These are phyloP conservation scores for Mirounga angustirostris DNA, from an alignment of 2,113 vertebrate species.

Conservation along the genomic window DNA sequence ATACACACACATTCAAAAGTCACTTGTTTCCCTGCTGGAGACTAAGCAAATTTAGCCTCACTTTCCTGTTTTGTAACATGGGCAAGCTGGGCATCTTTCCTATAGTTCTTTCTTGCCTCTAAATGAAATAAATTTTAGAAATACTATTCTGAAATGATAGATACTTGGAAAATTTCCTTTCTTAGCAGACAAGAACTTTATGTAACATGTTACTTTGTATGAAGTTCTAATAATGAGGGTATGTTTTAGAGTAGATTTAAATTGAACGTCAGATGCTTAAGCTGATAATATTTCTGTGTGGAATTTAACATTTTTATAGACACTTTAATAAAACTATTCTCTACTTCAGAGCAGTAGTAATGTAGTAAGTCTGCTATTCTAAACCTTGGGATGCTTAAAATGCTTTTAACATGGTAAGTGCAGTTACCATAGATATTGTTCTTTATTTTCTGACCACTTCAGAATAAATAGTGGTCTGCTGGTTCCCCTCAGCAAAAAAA, in stretches of 20 bases:
- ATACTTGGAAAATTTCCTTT: not conserved
- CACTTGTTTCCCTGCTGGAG: not conserved
- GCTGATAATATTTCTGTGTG: not conserved
- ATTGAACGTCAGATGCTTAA: constrained; percentile 2
- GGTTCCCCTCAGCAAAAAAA: not conserved
- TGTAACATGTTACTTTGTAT: not conserved
- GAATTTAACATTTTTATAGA: constrained; percentile 9
- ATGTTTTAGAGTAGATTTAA: constrained; percentile 6
- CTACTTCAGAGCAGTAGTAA: not conserved
- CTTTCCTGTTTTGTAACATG: not conserved
- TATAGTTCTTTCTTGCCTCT: not conserved
- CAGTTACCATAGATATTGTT: not conserved
- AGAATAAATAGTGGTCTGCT: not conserved
- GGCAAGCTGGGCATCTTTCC: not conserved
- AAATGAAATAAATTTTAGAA: not conserved
- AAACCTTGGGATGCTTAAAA: not conserved
- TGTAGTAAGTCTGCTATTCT: constrained; percentile 32
- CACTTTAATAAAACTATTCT: not conserved
- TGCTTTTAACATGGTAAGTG: not conserved
- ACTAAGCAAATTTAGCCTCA: not conserved
- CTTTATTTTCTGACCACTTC: not conserved
- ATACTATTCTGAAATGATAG: not conserved
- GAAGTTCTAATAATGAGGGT: not conserved
- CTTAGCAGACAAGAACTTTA: not conserved
- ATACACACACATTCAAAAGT: not conserved